phyloP scores from a whole-genome alignment of 1,140 invertebrate genomes.

The Maniola jurtina region DNA sequence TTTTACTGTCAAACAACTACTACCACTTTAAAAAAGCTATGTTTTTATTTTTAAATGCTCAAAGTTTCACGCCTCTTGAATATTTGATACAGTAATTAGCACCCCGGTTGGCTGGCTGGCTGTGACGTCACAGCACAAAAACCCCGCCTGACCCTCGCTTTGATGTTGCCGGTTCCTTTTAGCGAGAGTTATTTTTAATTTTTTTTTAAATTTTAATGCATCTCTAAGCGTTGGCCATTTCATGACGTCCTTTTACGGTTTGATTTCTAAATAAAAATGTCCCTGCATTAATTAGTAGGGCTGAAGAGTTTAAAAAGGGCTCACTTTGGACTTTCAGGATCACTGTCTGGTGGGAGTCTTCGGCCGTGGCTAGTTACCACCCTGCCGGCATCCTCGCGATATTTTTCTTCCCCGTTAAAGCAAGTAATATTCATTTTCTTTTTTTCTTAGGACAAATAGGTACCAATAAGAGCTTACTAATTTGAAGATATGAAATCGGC shows the following conservation, averaged over 20 bases:
- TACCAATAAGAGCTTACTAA: no score
- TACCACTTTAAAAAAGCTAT: neutral
- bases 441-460: neutral
- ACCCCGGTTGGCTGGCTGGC: slow-evolving; percentile 15
- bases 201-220: slow-evolving; percentile 30
- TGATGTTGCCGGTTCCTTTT: slow-evolving; percentile 30
- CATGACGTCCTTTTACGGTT: slow-evolving; percentile 7
- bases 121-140: slow-evolving; percentile 34
- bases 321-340: neutral
- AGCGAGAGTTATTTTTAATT: slow-evolving; percentile 29
- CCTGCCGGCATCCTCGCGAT: no score
- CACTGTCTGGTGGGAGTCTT: neutral
- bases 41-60: neutral
- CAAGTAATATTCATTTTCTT: no score
- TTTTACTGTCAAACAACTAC: neutral
- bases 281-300: neutral
- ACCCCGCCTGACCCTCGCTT: slow-evolving; percentile 22
- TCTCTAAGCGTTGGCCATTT: slow-evolving; percentile 15
- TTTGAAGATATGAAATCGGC: no score
- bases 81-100: slow-evolving; percentile 35
- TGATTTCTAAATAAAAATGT: neutral
- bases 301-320: neutral
- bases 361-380: neutral
- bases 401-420: no score
- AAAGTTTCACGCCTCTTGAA: slow-evolving; percentile 24